A percentile compares a stretch with the other conserved stretches of the same genome.
phyloP scores from a whole-genome alignment of 2,113 vertebrate genomes.

The Crotalus helleri region DNA sequence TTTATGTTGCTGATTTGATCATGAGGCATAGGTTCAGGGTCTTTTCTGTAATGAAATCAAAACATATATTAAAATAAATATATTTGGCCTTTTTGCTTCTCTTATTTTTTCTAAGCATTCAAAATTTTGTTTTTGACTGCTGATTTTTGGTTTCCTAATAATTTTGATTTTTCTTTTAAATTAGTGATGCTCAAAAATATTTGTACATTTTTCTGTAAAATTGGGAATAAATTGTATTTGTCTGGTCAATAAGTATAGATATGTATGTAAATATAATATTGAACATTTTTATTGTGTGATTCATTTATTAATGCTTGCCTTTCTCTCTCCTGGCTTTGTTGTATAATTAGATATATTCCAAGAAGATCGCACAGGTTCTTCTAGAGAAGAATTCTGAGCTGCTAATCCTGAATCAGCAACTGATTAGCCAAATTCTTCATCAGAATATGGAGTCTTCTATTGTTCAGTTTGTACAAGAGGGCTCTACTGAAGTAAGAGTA shows the following conservation, averaged over 20 bases:
- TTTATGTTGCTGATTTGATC: neutral
- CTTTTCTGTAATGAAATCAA: neutral
- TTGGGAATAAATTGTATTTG: neutral
- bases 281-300: neutral
- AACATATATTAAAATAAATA: neutral
- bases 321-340: rapidly evolving
- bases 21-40: neutral
- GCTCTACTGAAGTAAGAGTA: conserved; percentile 75
- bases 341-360: conserved; percentile 69
- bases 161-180: neutral
- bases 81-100: neutral
- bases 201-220: neutral
- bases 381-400: conserved; percentile 76
- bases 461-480: conserved; percentile 67
- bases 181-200: neutral
- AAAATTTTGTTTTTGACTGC: neutral
- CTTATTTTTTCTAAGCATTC: neutral
- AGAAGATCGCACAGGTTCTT: conserved; percentile 75
- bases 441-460: neutral
- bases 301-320: neutral
- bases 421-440: conserved; percentile 65
- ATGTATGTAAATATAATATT: neutral
- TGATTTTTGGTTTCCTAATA: neutral
- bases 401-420: conserved; percentile 77
- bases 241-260: neutral